These are phyloP conservation scores for Lithobates sylvaticus DNA, from an alignment of 2,797 vertebrate species.

Conservation along the genomic window DNA sequence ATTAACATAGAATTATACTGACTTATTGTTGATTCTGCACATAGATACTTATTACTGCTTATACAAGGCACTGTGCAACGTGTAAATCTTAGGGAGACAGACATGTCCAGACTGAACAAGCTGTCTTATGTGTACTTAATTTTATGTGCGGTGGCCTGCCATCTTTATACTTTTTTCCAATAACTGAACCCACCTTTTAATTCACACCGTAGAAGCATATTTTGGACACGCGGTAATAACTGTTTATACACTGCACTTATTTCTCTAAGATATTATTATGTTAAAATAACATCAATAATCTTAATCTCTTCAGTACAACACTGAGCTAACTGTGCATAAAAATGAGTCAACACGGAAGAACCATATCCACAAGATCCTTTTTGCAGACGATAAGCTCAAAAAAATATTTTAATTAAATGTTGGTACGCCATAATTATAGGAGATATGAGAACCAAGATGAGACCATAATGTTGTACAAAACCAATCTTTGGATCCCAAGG, in stretches of 20 bases:
- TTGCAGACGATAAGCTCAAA: slow-evolving; percentile 20
- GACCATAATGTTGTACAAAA: not conserved
- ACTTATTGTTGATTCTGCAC: no score
- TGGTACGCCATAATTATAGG: slow-evolving; percentile 49
- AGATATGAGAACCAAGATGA: slow-evolving; percentile 17
- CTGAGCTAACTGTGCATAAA: slow-evolving; percentile 13
- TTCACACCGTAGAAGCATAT: slow-evolving; percentile 12
- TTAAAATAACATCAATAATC: slow-evolving; percentile 5
- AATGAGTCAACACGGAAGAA: slow-evolving; percentile 44
- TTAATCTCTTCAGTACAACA: slow-evolving; percentile 9
- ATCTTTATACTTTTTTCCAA: not conserved
- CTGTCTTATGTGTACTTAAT: not conserved
- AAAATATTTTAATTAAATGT: slow-evolving; percentile 50
- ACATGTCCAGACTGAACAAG: not conserved
- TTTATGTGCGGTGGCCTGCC: not conserved
- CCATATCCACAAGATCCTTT: slow-evolving; percentile 8
- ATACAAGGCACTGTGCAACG: not conserved
- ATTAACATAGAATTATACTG: no score
- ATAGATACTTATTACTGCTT: not conserved
- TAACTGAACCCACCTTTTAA: not conserved
- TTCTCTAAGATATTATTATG: slow-evolving; percentile 38
- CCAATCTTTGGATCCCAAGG: not conserved
- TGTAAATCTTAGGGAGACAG: not conserved
- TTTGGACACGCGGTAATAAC: slow-evolving; percentile 28
- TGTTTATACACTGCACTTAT: slow-evolving; percentile 4